Evolutionary conservation across 2,888 invertebrate genomes (phyloP).

Genomic region (Caenorhabditis becei): DNA sequence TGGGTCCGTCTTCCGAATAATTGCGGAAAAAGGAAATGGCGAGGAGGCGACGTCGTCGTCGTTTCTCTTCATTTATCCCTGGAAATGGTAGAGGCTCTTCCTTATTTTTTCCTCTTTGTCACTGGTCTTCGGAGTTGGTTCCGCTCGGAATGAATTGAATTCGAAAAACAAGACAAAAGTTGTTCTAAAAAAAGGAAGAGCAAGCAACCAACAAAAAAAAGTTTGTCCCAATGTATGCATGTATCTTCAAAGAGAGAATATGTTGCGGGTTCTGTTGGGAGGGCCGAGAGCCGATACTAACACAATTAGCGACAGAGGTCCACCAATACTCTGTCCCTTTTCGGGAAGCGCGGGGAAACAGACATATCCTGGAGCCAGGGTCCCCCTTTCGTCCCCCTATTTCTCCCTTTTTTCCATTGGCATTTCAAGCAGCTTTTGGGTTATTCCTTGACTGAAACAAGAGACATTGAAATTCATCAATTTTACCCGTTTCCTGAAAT

Average conservation of each 20-base stretch:
- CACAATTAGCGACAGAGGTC: constrained; percentile 67
- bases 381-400: constrained; percentile 15
- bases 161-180: neutral
- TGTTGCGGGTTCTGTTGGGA: constrained; percentile 38
- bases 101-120: constrained; percentile 3
- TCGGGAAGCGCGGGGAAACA: constrained; percentile 29
- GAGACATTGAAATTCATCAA: too few relatives aligned
- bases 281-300: constrained; percentile 60
- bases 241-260: constrained; percentile 8
- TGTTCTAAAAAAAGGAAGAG: neutral
- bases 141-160: too few relatives aligned
- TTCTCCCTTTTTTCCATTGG: constrained; percentile 8
- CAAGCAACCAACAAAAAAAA: neutral
- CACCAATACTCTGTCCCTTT: constrained; percentile 58
- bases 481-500: too few relatives aligned
- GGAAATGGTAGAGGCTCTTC: constrained; percentile 6
- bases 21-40: neutral
- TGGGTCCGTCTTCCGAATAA: constrained; percentile 13
- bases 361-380: constrained; percentile 41
- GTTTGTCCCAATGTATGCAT: constrained; percentile 8
- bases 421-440: too few relatives aligned
- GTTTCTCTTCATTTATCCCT: constrained; percentile 12
- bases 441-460: too few relatives aligned
- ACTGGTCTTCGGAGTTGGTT: neutral
- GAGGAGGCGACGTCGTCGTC: neutral